Evolutionary conservation across 2,888 invertebrate species (phyloP).

Genomic region (Drosophila eohydei): DNA sequence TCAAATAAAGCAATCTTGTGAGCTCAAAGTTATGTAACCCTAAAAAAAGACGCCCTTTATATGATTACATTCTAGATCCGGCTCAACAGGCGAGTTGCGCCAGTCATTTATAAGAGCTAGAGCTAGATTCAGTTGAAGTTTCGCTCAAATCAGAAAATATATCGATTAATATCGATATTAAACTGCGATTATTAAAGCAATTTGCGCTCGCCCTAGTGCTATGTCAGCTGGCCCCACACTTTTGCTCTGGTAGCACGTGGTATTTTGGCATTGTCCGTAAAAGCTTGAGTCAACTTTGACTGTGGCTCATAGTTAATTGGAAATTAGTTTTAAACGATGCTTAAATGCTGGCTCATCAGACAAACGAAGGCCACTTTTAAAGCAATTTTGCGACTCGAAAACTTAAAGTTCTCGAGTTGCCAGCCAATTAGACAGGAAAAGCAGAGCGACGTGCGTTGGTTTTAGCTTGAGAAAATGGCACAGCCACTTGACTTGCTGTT

Average conservation of each 20-base stretch:
- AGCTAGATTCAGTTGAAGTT: too few species aligned
- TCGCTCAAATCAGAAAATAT: rapidly evolving
- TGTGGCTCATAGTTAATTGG: slow-evolving; percentile 17
- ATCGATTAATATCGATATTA: background rate
- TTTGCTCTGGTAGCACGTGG: too few species aligned
- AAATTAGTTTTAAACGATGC: slow-evolving; percentile 30
- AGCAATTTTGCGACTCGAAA: slow-evolving; percentile 25
- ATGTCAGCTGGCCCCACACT: background rate
- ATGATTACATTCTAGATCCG: too few species aligned
- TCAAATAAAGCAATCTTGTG: too few species aligned
- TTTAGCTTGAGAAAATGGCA: slow-evolving; percentile 73
- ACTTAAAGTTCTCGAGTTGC: slow-evolving; percentile 33
- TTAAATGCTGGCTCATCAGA: slow-evolving; percentile 41
- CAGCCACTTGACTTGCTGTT: slow-evolving; percentile 73
- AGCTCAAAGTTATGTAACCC: too few species aligned
- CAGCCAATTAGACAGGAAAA: slow-evolving; percentile 61
- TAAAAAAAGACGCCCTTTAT: too few species aligned
- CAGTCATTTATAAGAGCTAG: too few species aligned
- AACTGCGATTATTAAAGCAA: background rate
- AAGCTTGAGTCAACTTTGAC: background rate
- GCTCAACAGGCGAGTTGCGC: too few species aligned
- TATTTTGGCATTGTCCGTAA: background rate
- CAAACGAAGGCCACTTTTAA: slow-evolving; percentile 17
- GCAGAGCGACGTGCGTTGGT: slow-evolving; percentile 50
- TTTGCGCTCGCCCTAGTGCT: background rate